Evolutionary conservation across 2,113 vertebrate genomes (phyloP).

Genomic region (Otis tarda): DNA sequence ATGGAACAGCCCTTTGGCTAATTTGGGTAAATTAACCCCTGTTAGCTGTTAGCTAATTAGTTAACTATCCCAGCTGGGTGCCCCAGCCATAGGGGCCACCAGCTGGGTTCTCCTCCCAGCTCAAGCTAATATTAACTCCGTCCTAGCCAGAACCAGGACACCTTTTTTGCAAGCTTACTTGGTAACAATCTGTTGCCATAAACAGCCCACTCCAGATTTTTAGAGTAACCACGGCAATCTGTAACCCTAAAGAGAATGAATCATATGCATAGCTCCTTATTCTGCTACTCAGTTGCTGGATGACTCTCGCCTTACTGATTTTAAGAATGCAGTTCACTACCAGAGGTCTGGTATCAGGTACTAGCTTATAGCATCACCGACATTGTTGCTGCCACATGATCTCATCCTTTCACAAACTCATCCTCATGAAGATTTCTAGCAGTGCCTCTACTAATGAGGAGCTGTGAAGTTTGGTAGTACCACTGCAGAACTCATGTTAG

Average conservation of each 20-base stretch:
- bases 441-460: not conserved
- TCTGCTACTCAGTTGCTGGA: not conserved
- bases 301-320: not conserved
- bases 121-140: no score
- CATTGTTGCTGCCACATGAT: not conserved
- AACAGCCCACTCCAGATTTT: not conserved
- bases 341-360: not conserved
- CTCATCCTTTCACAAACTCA: not conserved
- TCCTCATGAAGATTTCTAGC: not conserved
- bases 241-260: not conserved
- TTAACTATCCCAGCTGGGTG: no score
- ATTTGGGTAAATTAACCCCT: no score
- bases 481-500: not conserved
- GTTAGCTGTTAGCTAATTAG: no score
- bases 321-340: not conserved
- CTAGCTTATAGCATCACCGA: not conserved
- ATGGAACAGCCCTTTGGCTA: no score
- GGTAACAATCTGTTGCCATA: not conserved
- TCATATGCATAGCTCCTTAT: not conserved
- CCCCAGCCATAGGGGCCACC: no score
- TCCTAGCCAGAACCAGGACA: no score
- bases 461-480: not conserved
- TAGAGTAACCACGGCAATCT: not conserved
- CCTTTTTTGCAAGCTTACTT: not conserved
- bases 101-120: no score